A percentile compares a stretch with the other conserved stretches of the same genome.
phyloP scores from a whole-genome alignment of 2,113 vertebrate species.

The Sturnus vulgaris region DNA sequence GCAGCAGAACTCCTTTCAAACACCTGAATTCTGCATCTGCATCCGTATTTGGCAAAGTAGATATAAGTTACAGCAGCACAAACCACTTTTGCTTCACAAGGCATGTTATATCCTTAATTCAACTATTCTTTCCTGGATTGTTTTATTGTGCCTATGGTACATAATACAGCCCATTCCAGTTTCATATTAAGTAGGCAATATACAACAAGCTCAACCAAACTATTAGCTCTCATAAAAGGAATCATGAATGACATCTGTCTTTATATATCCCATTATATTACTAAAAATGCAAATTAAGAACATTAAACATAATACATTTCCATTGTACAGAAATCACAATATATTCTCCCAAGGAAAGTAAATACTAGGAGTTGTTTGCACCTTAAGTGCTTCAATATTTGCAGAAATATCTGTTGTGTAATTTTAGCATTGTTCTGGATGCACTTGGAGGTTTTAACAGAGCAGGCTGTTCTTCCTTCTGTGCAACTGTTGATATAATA shows the following conservation, averaged over 20 bases:
- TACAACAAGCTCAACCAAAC: background rate
- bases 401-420: background rate
- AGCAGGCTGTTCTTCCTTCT: background rate
- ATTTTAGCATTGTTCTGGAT: background rate
- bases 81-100: background rate
- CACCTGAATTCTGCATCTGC: background rate
- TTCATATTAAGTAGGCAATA: background rate
- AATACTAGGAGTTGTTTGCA: background rate
- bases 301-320: background rate
- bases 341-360: background rate
- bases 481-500: background rate
- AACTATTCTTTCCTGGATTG: background rate
- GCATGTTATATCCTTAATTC: background rate
- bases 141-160: background rate
- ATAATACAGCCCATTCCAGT: background rate
- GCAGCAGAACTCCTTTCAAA: background rate
- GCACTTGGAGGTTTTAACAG: background rate
- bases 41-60: background rate
- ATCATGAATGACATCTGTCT: background rate
- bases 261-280: background rate
- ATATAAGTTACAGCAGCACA: background rate
- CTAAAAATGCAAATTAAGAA: constrained; percentile 2
- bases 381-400: background rate
- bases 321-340: background rate
- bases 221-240: background rate